Evolutionary conservation across 1,140 invertebrate species (phyloP).

Genomic region (Drosophila rhopaloa): DNA sequence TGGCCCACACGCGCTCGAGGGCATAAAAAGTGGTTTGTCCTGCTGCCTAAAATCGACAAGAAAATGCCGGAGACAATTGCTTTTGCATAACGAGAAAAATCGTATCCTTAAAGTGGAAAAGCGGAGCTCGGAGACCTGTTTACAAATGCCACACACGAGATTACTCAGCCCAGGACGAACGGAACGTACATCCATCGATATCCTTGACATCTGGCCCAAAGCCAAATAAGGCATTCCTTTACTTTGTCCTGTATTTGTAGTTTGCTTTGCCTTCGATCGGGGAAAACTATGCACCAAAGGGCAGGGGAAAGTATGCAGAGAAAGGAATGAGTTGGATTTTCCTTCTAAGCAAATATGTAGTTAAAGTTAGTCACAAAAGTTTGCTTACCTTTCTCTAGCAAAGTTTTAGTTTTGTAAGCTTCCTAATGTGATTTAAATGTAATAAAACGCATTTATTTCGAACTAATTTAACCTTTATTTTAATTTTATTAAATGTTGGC

Average conservation of each 20-base stretch:
- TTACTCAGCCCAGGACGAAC: conserved; percentile 16
- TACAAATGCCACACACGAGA: conserved; percentile 58
- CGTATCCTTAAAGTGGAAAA: conserved; percentile 12
- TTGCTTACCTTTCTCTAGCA: background rate
- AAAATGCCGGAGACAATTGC: conserved; percentile 67
- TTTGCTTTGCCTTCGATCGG: conserved; percentile 17
- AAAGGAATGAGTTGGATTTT: background rate
- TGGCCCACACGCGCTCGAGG: conserved; percentile 59
- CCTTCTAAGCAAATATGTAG: conserved; percentile 19
- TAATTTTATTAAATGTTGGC: background rate
- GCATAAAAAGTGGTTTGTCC: background rate
- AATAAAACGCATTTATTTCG: background rate
- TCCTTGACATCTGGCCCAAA: conserved; percentile 45
- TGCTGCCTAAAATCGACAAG: conserved; percentile 44
- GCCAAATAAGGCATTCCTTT: conserved; percentile 39
- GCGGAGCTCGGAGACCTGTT: conserved; percentile 19
- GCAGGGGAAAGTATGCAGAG: background rate
- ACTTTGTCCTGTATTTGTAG: conserved; percentile 12
- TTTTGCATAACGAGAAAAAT: conserved; percentile 46
- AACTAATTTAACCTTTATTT: background rate
- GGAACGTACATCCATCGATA: conserved; percentile 20
- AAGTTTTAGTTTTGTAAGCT: background rate
- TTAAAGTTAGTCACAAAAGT: conserved; percentile 4
- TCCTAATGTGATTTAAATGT: background rate
- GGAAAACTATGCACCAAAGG: conserved; percentile 12